phyloP scores from a whole-genome alignment of 2,113 vertebrate genomes.

The Cygnus atratus region DNA sequence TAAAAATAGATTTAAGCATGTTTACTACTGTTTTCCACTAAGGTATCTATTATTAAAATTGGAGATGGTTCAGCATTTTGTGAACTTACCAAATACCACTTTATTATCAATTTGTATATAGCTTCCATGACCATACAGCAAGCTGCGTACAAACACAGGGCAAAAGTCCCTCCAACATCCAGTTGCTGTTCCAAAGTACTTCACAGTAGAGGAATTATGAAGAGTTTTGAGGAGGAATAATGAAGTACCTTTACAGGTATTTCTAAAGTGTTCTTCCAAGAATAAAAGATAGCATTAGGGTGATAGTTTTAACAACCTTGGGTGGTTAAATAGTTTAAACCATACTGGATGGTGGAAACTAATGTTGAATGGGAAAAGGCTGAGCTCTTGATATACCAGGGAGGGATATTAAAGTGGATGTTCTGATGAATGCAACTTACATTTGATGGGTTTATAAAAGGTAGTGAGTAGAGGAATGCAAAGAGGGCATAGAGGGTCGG shows the following conservation, averaged over 20 bases:
- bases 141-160: neutral
- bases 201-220: neutral
- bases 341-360: neutral
- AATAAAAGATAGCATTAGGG: neutral
- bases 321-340: too few relatives aligned
- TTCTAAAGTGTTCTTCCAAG: neutral
- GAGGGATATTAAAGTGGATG: neutral
- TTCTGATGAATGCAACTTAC: neutral
- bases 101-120: neutral
- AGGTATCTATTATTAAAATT: slow-evolving; percentile 8
- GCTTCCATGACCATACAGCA: neutral
- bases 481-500: neutral
- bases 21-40: slow-evolving; percentile 23
- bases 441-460: neutral
- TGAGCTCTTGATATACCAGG: neutral
- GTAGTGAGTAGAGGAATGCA: neutral
- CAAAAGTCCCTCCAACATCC: neutral
- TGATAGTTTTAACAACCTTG: too few relatives aligned
- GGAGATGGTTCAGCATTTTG: neutral
- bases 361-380: neutral
- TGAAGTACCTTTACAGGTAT: neutral
- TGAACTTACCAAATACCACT: neutral
- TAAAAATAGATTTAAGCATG: slow-evolving; percentile 19
- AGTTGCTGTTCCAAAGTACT: neutral
- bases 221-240: neutral